Evolutionary conservation across 64 coral and sea anemone species (phyloP).

Genomic region (Orbicella faveolata): DNA sequence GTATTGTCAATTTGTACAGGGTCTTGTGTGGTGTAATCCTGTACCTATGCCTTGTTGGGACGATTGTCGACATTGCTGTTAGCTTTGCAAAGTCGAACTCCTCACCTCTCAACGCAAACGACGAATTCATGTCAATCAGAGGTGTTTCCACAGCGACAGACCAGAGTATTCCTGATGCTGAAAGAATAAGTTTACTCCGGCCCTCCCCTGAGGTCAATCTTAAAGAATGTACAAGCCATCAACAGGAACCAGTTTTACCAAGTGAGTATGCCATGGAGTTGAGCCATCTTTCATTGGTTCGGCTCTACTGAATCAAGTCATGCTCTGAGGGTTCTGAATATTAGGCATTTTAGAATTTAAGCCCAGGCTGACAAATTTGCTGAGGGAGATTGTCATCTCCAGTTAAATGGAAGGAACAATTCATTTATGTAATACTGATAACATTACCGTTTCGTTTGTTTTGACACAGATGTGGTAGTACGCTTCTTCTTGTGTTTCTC

Average conservation of each 20-base stretch:
- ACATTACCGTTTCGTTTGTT: not conserved
- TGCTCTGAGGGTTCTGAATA: too few species aligned
- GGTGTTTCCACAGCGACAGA: not conserved
- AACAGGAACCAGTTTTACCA: not conserved
- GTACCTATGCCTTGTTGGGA: constrained; percentile 55
- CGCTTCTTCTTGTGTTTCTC: constrained; percentile 52
- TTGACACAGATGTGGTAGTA: constrained; percentile 15
- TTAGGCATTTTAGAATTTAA: too few species aligned
- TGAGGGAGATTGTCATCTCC: not conserved
- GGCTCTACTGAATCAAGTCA: too few species aligned
- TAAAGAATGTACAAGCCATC: not conserved
- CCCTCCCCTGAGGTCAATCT: not conserved
- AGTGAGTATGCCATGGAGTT: not conserved
- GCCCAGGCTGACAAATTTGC: not conserved
- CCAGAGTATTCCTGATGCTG: not conserved
- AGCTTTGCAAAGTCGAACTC: not conserved
- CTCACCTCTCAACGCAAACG: constrained; percentile 1
- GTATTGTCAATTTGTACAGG: not conserved
- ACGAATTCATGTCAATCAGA: constrained; percentile 29
- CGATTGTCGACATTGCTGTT: constrained; percentile 32
- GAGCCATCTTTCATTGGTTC: too few species aligned
- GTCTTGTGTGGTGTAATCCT: constrained; percentile 43
- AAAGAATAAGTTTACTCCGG: not conserved
- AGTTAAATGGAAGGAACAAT: too few species aligned
- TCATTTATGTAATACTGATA: not conserved